Percentiles rank a stretch among this genome's conserved stretches.
Evolutionary conservation across 2,797 vertebrate genomes (phyloP).

Genomic region (Acrossocheilus wenchowensis): DNA sequence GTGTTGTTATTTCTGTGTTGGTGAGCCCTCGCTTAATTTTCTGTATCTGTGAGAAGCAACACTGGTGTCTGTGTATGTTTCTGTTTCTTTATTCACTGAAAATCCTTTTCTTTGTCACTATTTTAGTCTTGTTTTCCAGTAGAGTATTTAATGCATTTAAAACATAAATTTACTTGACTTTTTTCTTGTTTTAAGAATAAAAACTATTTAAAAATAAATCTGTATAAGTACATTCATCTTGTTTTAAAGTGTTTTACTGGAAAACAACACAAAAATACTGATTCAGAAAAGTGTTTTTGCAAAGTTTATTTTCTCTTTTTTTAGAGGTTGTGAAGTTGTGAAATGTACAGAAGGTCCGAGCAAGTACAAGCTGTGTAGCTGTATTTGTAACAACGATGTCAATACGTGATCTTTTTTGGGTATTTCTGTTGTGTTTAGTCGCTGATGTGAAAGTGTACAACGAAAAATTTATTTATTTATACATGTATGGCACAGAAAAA

Average conservation of each 20-base stretch:
- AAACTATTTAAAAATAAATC: too few relatives aligned
- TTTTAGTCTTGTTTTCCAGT: constrained; percentile 11
- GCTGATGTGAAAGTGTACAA: constrained; percentile 60
- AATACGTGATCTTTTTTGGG: constrained; percentile 25
- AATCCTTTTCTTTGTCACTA: not conserved
- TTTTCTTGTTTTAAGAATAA: not conserved
- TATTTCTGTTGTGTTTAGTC: constrained; percentile 52
- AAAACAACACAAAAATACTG: not conserved
- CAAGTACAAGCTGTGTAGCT: constrained; percentile 26
- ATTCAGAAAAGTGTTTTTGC: not conserved
- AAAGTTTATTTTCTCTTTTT: constrained; percentile 6
- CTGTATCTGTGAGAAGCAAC: constrained; percentile 38
- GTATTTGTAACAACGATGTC: constrained; percentile 39
- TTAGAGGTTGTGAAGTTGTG: constrained; percentile 12
- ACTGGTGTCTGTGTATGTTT: constrained; percentile 38
- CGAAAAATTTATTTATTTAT: constrained; percentile 60
- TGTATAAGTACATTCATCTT: not conserved
- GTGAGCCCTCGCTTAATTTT: not conserved
- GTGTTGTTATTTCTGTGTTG: constrained; percentile 9
- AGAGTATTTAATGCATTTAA: not conserved
- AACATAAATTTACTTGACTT: not conserved
- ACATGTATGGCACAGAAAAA: constrained; percentile 52
- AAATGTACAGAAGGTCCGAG: constrained; percentile 29
- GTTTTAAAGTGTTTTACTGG: not conserved
- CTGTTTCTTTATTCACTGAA: constrained; percentile 2